Percentiles rank a stretch among this genome's conserved stretches.
phyloP scores from a whole-genome alignment of 2,113 vertebrate species.

The Phaethon lepturus region DNA sequence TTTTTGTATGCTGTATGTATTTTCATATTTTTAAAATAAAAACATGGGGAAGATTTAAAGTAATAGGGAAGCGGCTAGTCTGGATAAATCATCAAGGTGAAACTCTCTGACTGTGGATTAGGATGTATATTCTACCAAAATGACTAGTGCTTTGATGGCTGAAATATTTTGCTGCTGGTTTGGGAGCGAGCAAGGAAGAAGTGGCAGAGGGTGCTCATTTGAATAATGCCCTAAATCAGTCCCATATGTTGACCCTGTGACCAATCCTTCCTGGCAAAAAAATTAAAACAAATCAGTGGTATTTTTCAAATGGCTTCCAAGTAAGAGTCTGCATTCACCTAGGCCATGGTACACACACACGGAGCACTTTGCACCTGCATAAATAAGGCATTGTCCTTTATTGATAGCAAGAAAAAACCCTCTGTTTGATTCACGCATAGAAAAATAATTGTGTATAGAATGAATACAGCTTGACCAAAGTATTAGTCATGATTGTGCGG shows the following conservation, averaged over 20 bases:
- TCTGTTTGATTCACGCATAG: conserved; percentile 21
- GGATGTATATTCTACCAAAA: not conserved
- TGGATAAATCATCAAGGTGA: not conserved
- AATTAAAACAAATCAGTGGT: conserved; percentile 54
- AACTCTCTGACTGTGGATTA: not conserved
- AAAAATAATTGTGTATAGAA: conserved; percentile 49
- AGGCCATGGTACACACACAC: not conserved
- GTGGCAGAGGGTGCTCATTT: conserved; percentile 50
- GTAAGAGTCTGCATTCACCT: conserved; percentile 20
- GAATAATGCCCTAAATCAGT: conserved; percentile 65
- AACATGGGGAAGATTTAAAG: not conserved
- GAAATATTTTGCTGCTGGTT: conserved; percentile 29
- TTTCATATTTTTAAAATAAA: not conserved
- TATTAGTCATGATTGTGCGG: not conserved
- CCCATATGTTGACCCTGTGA: conserved; percentile 69
- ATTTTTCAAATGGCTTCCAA: conserved; percentile 59
- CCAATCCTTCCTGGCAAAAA: conserved; percentile 40
- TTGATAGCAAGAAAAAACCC: not conserved
- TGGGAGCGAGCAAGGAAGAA: conserved; percentile 31
- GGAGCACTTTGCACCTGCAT: conserved; percentile 22
- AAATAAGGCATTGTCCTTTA: conserved; percentile 44
- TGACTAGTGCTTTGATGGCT: not conserved
- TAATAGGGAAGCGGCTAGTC: not conserved
- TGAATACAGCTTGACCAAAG: conserved; percentile 23
- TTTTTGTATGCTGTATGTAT: not conserved